These are phyloP conservation scores for Myotis planiceps DNA, from an alignment of 2,797 vertebrate genomes.

Conservation along the genomic window DNA sequence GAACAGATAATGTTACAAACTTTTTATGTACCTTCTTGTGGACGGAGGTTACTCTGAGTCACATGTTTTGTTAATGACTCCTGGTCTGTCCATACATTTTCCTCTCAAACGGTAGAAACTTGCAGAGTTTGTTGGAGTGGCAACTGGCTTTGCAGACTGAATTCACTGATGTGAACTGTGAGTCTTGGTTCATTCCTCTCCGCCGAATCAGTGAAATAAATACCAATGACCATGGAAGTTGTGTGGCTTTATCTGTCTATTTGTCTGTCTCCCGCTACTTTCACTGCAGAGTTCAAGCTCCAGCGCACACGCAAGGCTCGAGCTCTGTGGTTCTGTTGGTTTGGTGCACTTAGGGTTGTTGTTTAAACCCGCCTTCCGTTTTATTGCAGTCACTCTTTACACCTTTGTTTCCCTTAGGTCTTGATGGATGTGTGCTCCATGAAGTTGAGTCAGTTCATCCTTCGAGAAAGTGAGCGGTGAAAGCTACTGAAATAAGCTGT, in stretches of 20 bases:
- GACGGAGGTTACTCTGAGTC: neutral
- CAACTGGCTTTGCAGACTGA: neutral
- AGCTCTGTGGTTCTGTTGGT: neutral
- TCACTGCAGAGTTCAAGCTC: neutral
- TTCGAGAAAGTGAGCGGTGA: constrained; percentile 79
- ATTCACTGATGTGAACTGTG: neutral
- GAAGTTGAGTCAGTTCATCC: constrained; percentile 75
- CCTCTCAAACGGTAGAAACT: neutral
- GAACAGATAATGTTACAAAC: too few relatives aligned
- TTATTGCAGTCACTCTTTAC: neutral
- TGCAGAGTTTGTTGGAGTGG: neutral
- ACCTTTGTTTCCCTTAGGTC: constrained; percentile 69
- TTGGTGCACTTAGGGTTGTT: neutral
- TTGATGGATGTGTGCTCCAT: constrained; percentile 57
- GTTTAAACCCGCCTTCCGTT: neutral
- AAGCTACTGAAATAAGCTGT: constrained; percentile 89
- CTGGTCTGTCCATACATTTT: neutral
- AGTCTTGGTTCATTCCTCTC: neutral
- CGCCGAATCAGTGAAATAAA: neutral
- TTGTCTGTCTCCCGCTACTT: neutral
- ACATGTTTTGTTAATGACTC: neutral
- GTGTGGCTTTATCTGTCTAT: rapidly evolving
- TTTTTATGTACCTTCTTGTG: neutral
- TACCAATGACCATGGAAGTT: neutral
- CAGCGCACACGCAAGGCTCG: neutral